Evolutionary conservation across 2,888 invertebrate species (phyloP), one percentile per base, ranked within the genome.

Genomic region (Cantharis rustica): DNA sequence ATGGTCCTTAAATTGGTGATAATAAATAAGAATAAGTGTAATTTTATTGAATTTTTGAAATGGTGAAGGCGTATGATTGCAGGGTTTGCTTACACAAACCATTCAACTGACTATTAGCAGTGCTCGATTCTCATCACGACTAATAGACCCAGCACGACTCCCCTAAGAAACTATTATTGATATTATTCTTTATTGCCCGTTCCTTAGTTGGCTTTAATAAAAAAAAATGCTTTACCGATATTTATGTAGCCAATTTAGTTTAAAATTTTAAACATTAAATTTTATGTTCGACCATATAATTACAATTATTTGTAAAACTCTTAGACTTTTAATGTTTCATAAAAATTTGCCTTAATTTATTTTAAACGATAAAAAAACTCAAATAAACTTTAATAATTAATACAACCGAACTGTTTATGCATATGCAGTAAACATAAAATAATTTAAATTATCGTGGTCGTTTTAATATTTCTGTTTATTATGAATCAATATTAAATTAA

Each of bases 1-100:
- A 66, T n/a, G 26, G 47, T 68, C 75, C 75, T 80, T 77, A 79
- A 80, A 78, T 76, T 71, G 80, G 81, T 80, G 81, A 80, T 81
- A 81, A 81, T 81, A 82, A 82, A 81, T 80, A 80, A 77, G 79
- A 79, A 66, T 66, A 79, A 75, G 77, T 78, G 77, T 77, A 79
- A 80, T 80, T 79, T 79, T 79, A 80, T 79, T 80, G 80, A 79
- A 78, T 77, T 76, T 81, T 76, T 71, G 70, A 80, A 79, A 78
- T 76, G 76, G 72, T 74, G 71, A 77, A 75, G 75, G 73, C 73
- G 75, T 71, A 73, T 78, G 79, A 81, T 81, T 81, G 78, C 62
- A 80, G 81, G 79, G 80, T 80, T 78, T 68, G 68, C 73, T 66
- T 27, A 77, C 73, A 78, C 78, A 73, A 75, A 77, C 72, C 71